A percentile compares a stretch with the other conserved stretches of the same genome.
These are phyloP conservation scores for Agapostemon virescens DNA, from an alignment of 2,888 invertebrate genomes.

Conservation along the genomic window DNA sequence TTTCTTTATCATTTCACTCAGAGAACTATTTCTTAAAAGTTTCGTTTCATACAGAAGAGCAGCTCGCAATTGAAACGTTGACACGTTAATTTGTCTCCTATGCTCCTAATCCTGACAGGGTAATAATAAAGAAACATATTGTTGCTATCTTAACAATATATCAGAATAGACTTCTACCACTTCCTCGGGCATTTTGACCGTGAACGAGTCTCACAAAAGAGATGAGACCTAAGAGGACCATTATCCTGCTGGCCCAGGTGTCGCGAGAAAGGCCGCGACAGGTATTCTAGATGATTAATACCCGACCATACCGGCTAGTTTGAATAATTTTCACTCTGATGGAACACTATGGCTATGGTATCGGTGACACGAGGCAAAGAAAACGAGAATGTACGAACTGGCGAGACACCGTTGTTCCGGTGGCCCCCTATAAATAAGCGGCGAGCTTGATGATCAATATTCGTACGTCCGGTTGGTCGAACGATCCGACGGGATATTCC, in stretches of 20 bases:
- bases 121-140: background rate
- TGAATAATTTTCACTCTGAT: conserved; percentile 36
- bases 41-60: background rate
- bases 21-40: background rate
- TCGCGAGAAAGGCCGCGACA: conserved; percentile 14
- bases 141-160: background rate
- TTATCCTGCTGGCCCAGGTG: conserved; percentile 40
- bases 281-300: conserved; percentile 44
- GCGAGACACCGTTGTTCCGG: conserved; percentile 60
- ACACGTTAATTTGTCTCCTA: background rate
- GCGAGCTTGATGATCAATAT: conserved; percentile 61
- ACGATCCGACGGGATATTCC: conserved; percentile 54
- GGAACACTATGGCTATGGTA: conserved; percentile 28
- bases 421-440: conserved; percentile 60
- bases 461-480: conserved; percentile 57
- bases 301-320: conserved; percentile 29
- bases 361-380: conserved; percentile 55
- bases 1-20: background rate
- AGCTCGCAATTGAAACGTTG: background rate
- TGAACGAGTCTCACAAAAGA: conserved; percentile 14
- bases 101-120: conserved; percentile 9
- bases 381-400: conserved; percentile 57
- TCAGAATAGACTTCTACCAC: background rate
- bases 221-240: conserved; percentile 13
- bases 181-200: background rate